A percentile compares a stretch with the other conserved stretches of the same genome.
Conservation (phyloP, 2,113 vertebrate genomes). For the Phasianus colchicus region DNA sequence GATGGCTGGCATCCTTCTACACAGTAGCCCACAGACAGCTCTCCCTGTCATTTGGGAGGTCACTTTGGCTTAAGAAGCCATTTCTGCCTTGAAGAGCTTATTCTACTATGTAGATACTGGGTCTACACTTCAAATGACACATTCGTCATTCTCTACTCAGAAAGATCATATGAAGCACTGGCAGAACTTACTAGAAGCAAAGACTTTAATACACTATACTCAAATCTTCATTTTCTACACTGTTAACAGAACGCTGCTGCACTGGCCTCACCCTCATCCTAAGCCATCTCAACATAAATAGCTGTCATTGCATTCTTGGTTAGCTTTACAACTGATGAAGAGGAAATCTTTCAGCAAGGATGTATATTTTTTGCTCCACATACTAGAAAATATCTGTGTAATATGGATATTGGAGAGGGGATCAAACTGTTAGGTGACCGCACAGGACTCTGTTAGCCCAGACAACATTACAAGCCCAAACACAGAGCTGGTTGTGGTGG, state of each 20-base stretch:
- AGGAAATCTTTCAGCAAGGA: slow-evolving; percentile 26
- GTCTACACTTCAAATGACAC: neutral
- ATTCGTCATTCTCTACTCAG: neutral
- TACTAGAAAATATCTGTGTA: neutral
- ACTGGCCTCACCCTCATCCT: neutral
- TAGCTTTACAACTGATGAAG: neutral
- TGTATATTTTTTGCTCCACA: neutral
- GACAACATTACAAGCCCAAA: neutral
- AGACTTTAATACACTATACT: neutral
- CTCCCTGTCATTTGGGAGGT: neutral
- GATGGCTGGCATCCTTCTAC: slow-evolving; percentile 29
- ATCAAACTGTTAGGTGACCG: neutral
- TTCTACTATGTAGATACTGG: neutral
- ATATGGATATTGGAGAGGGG: neutral
- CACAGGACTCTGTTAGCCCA: neutral
- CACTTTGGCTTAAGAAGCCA: neutral
- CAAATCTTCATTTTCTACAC: neutral
- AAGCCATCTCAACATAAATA: slow-evolving; percentile 16
- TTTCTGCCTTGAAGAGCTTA: slow-evolving; percentile 8
- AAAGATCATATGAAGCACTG: neutral
- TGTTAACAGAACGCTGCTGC: neutral
- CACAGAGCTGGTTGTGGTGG: neutral
- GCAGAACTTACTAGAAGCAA: neutral
- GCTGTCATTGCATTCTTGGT: neutral
- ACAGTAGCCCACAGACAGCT: neutral